Conservation (phyloP, 2,888 invertebrate genomes). For the Ganaspis brasiliensis region DNA sequence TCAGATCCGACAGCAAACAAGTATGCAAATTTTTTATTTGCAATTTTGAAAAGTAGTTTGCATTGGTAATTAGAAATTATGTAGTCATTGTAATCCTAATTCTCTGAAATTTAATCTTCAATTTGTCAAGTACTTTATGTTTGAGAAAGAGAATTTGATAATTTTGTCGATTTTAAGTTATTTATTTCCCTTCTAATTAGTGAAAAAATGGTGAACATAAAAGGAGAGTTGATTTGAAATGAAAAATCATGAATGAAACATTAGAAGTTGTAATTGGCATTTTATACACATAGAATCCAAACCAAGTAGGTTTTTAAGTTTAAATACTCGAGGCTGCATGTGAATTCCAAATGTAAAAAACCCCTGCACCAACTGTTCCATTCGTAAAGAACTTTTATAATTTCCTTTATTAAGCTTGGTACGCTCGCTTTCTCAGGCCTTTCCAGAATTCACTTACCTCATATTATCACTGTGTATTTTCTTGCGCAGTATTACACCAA, state of each 20-base stretch:
- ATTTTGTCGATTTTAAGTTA: no score
- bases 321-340: conserved; percentile 11
- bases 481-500: conserved; percentile 28
- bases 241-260: not conserved
- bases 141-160: not conserved
- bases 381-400: conserved; percentile 14
- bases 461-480: conserved; percentile 21
- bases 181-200: no score
- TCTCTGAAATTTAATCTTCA: conserved; percentile 11
- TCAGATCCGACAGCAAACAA: conserved; percentile 11
- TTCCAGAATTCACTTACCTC: conserved; percentile 22
- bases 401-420: conserved; percentile 26
- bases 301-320: conserved; percentile 7
- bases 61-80: conserved; percentile 39
- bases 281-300: conserved; percentile 12
- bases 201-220: not conserved
- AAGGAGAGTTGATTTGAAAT: conserved; percentile 7
- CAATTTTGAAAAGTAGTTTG: conserved; percentile 24
- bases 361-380: conserved; percentile 12
- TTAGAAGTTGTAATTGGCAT: conserved; percentile 5
- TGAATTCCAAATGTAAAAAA: conserved; percentile 25
- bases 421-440: conserved; percentile 32
- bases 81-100: conserved; percentile 14
- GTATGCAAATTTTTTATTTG: conserved; percentile 37
- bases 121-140: not conserved